Evolutionary conservation across 2,888 invertebrate genomes (phyloP).

Genomic region (Chloromyia formosa): DNA sequence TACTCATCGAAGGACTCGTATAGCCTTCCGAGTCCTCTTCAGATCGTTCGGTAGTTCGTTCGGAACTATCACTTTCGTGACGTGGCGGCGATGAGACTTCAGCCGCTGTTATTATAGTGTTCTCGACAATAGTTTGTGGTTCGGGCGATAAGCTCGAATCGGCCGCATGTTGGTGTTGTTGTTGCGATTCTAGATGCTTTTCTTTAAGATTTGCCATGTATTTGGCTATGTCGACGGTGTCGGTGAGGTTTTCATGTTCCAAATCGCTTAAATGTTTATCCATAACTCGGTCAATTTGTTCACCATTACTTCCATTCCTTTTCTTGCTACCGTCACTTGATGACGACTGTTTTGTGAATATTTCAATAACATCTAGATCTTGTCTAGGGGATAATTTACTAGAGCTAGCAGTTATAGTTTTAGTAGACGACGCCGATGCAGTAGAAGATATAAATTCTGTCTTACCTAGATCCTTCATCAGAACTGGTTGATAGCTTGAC

Average conservation of each 20-base stretch:
- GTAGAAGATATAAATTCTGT: constrained; percentile 54
- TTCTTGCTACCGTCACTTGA: constrained; percentile 52
- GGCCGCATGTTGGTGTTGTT: constrained; percentile 54
- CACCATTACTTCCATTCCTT: constrained; percentile 52
- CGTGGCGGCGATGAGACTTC: constrained; percentile 61
- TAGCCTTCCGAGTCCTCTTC: constrained; percentile 56
- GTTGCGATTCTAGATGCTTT: constrained; percentile 60
- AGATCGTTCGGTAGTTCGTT: constrained; percentile 56
- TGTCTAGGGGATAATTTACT: constrained; percentile 59
- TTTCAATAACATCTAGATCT: constrained; percentile 63
- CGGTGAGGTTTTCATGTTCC: constrained; percentile 61
- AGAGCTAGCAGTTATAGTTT: not conserved
- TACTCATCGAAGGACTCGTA: constrained; percentile 49
- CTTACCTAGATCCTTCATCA: constrained; percentile 91
- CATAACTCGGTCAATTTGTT: constrained; percentile 60
- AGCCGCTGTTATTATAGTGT: constrained; percentile 56
- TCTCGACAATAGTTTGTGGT: constrained; percentile 62
- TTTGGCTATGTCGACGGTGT: constrained; percentile 62
- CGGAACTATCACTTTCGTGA: constrained; percentile 61
- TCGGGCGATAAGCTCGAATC: constrained; percentile 63
- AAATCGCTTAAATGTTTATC: constrained; percentile 64
- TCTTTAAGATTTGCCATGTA: constrained; percentile 64
- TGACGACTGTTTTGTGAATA: constrained; percentile 60
- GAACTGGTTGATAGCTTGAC: constrained; percentile 88
- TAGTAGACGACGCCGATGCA: constrained; percentile 51